Evolutionary conservation across 1,140 invertebrate species (phyloP), one percentile per base, ranked within the genome.

Genomic region (Trachymyrmex cornetzi): DNA sequence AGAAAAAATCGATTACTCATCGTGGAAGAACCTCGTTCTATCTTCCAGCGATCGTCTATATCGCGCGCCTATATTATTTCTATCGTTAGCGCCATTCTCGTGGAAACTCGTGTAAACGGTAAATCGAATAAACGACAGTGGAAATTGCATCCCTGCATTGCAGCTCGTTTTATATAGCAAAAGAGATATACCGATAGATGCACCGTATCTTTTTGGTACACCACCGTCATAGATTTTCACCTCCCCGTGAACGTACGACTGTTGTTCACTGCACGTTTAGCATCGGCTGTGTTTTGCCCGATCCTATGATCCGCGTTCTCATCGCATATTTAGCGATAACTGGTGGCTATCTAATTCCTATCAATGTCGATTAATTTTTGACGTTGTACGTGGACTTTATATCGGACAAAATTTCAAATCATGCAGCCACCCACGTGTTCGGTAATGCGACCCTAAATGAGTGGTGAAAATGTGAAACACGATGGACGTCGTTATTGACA

Each of bases 81-180:
- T 53, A 55, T 69, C 19, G 44, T 81, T 48, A 48, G 63, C 22
- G 63, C 14, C 38, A 24, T 79, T 69, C 27, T 53, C 48, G 44
- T n/a, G 34, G 59, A 53, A 79, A 44, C 69, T 66, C 55, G 57
- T 14, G 69, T 57, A 87, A 87, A 86, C 79, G 67, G 63, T 44
- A 71, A 64, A 79, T 66, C 77, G 77, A 48, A 69, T 69, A 14
- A 81, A 30, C 77, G 64, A 69, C 77, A 55, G 48, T 69, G 77
- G 48, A 69, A 55, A 81, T 81, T 69, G 77, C 77, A 81, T 81
- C 48, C 48, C 63, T 27, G 59, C 38, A 66, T 44, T 22, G 63
- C 77, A 53, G 77, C 63, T 38, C 38, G 77, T 67, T 53, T 69
- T 81, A n/a, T 44, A 66, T 66, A 48, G 64, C 48, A 4, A n/a